Base-by-base conservation (phyloP, 2,113 vertebrate genomes). In the Irena cyanogastra region DNA sequence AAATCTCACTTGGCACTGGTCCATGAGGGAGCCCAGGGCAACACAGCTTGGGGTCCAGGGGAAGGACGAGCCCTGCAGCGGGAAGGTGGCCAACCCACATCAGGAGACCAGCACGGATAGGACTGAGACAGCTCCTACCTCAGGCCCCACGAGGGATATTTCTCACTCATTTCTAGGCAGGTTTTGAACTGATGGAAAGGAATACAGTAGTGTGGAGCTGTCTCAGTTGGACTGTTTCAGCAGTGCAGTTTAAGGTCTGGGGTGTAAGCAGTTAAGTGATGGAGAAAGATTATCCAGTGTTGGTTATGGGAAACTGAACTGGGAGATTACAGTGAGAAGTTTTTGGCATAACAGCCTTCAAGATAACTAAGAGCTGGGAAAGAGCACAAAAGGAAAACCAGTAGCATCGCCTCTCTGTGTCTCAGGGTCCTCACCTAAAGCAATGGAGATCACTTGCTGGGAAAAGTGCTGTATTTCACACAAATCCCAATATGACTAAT, bases 11-110 rank as follows among this genome's bases (percentile, higher is more conserved):
- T 8, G 4, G 9, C 23, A 23, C 31, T 41, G 22, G 22, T 66
- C 37, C 61, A 8, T 31, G 13, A 26, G 1, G 5, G 22, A 8
- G 8, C 2, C 27, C 45, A 61, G 24, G 16, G 9, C 41, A 60
- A 1, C 28, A 30, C 0, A 0, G 4, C 13, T 54, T 13, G 1
- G 5, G 13, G 8, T 16, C 7, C 5, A 4, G 6, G 37, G 6
- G 19, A 47, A 77, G 44, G 50, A 82, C 5, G 3, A 93, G 9
- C 22, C 26, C 56, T 63, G 31, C 2, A 3, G 18, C 42, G 39
- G 66, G 26, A 35, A 53, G 15, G 33, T 5, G 6, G 7, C 17
- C 17, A 76, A 31, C 19, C 27, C 35, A 42, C 7, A 59, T 24
- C 6, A 15, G 26, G n/a, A 74, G 11, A 61, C 14, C 11, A 50